These are phyloP conservation scores for Psix sp. DNA, from an alignment of 1,140 invertebrate species.

Conservation along the genomic window DNA sequence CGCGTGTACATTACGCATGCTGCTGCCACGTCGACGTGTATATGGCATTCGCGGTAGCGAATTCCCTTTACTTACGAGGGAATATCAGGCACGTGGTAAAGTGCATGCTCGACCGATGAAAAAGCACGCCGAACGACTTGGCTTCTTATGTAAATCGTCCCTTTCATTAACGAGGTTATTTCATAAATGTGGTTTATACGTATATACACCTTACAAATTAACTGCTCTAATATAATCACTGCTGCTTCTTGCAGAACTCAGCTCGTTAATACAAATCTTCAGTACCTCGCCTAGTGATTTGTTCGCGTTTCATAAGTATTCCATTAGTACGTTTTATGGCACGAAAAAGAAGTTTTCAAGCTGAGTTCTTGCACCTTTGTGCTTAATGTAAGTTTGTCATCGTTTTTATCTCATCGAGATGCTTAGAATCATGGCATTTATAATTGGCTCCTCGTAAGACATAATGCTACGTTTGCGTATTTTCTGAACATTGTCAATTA, in stretches of 20 bases:
- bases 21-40: constrained; percentile 36
- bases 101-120: constrained; percentile 20
- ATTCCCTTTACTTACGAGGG: constrained; percentile 12
- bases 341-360: too few species aligned
- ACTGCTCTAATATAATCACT: constrained; percentile 6
- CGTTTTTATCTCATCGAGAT: too few species aligned
- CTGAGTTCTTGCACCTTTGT: too few species aligned
- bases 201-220: constrained; percentile 32
- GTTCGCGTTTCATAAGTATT: too few species aligned
- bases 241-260: background rate
- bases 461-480: too few species aligned
- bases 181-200: constrained; percentile 23
- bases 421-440: too few species aligned
- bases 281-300: too few species aligned
- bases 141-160: constrained; percentile 43
- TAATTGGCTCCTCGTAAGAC: too few species aligned
- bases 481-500: too few species aligned
- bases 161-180: constrained; percentile 20
- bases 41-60: constrained; percentile 36
- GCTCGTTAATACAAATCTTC: constrained; percentile 11
- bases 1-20: constrained; percentile 55
- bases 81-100: constrained; percentile 42
- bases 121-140: constrained; percentile 32
- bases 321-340: too few species aligned
- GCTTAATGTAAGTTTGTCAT: too few species aligned